These are phyloP conservation scores for Rhea pennata DNA, from an alignment of 2,113 vertebrate genomes.

Conservation along the genomic window DNA sequence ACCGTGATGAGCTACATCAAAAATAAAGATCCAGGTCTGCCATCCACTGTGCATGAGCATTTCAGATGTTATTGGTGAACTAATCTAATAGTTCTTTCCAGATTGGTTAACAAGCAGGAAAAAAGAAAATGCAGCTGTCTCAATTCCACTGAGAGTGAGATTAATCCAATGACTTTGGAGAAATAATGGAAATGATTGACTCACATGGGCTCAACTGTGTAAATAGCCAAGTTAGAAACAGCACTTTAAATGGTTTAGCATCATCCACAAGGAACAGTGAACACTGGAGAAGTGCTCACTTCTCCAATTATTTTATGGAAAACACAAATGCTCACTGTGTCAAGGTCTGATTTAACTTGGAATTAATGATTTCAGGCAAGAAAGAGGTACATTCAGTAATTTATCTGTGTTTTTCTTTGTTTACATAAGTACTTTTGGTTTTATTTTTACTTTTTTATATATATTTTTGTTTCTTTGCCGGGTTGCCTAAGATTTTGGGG, in stretches of 20 bases:
- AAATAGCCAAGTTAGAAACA: background rate
- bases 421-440: background rate
- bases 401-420: background rate
- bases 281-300: background rate
- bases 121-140: background rate
- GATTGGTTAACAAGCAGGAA: background rate
- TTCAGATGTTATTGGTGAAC: background rate
- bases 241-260: background rate
- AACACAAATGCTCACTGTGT: background rate
- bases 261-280: background rate
- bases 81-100: background rate
- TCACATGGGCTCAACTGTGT: background rate
- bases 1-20: background rate
- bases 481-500: background rate
- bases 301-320: background rate
- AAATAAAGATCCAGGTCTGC: background rate
- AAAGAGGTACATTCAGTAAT: background rate
- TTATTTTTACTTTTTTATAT: accelerated
- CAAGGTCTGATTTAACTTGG: background rate
- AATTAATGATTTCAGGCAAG: background rate
- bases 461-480: background rate
- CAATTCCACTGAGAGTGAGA: background rate
- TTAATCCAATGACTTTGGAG: background rate
- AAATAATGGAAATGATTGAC: background rate
- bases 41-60: background rate